phyloP scores from a whole-genome alignment of 35 echinoderm and acorn worm species.

The Patiria miniata region DNA sequence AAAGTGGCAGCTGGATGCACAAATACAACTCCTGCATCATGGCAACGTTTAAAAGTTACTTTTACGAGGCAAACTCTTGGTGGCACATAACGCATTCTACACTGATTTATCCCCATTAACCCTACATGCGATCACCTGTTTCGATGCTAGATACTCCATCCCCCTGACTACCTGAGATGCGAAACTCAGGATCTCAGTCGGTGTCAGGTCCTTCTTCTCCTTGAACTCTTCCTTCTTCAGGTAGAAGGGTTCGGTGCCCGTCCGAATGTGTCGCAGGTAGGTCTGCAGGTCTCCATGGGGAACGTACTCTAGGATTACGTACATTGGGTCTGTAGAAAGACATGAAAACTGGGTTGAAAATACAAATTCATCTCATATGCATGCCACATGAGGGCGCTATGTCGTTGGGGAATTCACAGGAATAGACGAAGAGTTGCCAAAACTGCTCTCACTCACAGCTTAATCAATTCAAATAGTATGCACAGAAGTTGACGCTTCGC shows the following conservation, averaged over 20 bases:
- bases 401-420: too few relatives aligned
- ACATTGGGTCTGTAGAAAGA: conserved; percentile 65
- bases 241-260: neutral
- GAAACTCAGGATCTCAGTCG: conserved; percentile 49
- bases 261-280: conserved; percentile 52
- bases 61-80: neutral
- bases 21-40: too few relatives aligned
- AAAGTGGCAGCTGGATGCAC: too few relatives aligned
- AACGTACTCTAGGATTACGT: conserved; percentile 84
- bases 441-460: too few relatives aligned
- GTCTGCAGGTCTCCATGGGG: conserved; percentile 71
- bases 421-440: too few relatives aligned
- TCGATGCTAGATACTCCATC: conserved; percentile 71
- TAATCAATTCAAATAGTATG: too few relatives aligned
- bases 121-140: conserved; percentile 35
- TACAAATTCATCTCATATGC: too few relatives aligned
- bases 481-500: too few relatives aligned
- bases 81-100: too few relatives aligned
- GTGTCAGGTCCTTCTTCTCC: conserved; percentile 22
- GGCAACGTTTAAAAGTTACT: neutral
- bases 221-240: conserved; percentile 27
- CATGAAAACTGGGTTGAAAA: too few relatives aligned
- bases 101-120: too few relatives aligned
- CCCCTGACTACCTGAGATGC: conserved; percentile 59
- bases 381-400: too few relatives aligned